Percentiles rank a stretch among this genome's conserved stretches.
Conservation (phyloP, 2,888 invertebrate genomes). For the Drosophila bunnanda region DNA sequence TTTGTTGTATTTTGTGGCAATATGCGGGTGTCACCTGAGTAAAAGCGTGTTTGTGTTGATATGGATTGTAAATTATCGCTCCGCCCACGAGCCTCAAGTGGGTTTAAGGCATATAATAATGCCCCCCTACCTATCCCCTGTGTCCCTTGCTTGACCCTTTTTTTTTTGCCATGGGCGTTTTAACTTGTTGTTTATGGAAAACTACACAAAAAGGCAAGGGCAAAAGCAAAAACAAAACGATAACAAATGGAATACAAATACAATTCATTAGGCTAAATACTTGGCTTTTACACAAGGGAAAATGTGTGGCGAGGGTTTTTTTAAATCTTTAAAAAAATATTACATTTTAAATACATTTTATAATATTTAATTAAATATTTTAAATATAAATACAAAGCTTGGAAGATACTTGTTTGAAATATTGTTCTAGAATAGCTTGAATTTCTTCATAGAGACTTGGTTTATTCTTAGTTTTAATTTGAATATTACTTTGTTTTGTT, state of each 20-base stretch:
- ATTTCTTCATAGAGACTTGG: background rate
- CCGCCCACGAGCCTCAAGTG: conserved; percentile 15
- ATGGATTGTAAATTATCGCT: conserved; percentile 17
- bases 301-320: background rate
- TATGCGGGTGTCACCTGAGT: conserved; percentile 33
- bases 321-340: background rate
- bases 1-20: background rate
- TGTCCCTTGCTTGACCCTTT: conserved; percentile 13
- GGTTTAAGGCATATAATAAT: background rate
- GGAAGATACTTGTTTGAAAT: background rate
- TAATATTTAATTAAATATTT: background rate
- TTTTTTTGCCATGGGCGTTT: conserved; percentile 25
- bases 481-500: background rate
- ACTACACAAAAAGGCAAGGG: conserved; percentile 24
- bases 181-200: conserved; percentile 44
- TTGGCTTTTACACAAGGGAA: background rate
- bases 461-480: background rate
- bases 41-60: conserved; percentile 9
- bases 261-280: conserved; percentile 2
- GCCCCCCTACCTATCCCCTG: conserved; percentile 5
- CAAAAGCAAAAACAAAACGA: background rate
- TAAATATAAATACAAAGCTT: background rate
- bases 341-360: too few relatives aligned
- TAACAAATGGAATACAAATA: background rate
- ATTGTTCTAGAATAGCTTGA: background rate